Evolutionary conservation across 2,888 invertebrate species (phyloP), one percentile per base, ranked within the genome.

Genomic region (Ctena decussata): DNA sequence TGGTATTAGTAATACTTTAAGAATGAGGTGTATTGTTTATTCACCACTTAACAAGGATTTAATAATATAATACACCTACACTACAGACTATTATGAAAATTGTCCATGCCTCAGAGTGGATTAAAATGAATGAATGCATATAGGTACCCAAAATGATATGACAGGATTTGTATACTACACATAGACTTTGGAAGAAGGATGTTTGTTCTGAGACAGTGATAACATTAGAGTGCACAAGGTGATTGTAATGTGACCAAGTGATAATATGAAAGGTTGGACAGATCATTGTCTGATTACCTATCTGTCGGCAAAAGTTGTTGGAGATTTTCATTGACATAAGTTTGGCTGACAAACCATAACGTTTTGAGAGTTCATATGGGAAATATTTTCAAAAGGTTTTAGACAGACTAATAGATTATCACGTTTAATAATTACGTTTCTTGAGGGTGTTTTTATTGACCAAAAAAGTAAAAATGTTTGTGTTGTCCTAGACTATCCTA

Each of bases 301-400:
- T 15, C 46, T 21, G 46, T 21, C 46, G 18, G 46, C 46, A 11
- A 60, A 6, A 60, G 27, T 30, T 5, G 30, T 60, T 30, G 5
- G 27, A 60, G 60, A 12, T 24, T 30, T 60, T 12, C 18, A 30
- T 12, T 65, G 65, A n/a, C 21, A n/a, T 35, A 12, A 32, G 6
- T 5, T 24, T 65, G 18, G 65, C 35, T 65, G 27, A 65, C 65
- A 11, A 3, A 35, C 30, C 35, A 21, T 65, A 65, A 65, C 8
- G 65, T 65, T 30, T 35, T 30, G 35, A 18, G 1, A 65, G 27
- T 24, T 30, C 65, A 35, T n/a, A 32, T 2, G 65, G 65, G 65
- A 65, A 65, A 65, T 65, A 65, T 65, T 65, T 24, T 24, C 18
- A 35, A 65, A 65, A 65, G 65, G 65, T 35, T 65, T 65, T 65